phyloP scores from a whole-genome alignment of 2,113 vertebrate genomes.

The Phocoena sinus region DNA sequence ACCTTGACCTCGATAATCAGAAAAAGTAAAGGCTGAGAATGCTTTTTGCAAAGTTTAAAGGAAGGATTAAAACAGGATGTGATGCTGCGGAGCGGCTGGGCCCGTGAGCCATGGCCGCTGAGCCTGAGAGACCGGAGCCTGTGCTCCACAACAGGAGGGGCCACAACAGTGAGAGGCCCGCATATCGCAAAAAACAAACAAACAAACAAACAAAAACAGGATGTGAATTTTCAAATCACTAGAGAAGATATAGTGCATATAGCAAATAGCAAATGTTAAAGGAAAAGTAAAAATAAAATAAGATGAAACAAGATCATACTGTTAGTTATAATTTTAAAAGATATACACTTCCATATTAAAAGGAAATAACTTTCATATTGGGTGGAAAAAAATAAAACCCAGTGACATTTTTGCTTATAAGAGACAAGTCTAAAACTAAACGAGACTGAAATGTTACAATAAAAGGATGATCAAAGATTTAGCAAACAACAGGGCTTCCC shows the following conservation, averaged over 20 bases:
- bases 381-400: background rate
- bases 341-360: background rate
- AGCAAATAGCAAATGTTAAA: background rate
- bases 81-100: background rate
- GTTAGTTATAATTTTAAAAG: background rate
- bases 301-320: background rate
- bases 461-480: background rate
- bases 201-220: background rate
- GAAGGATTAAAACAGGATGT: background rate
- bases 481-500: too few relatives aligned
- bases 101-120: too few relatives aligned
- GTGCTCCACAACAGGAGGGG: too few relatives aligned
- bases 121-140: too few relatives aligned
- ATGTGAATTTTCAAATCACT: background rate
- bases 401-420: background rate
- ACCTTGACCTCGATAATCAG: background rate
- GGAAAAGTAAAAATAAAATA: background rate
- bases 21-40: background rate
- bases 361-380: background rate
- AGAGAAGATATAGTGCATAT: background rate
- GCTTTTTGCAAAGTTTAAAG: background rate
- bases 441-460: background rate
- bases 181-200: too few relatives aligned
- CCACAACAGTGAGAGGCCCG: too few relatives aligned
- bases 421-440: background rate